Base-by-base conservation (phyloP, 2,888 invertebrate genomes). In the Philhelius pedissequus region DNA sequence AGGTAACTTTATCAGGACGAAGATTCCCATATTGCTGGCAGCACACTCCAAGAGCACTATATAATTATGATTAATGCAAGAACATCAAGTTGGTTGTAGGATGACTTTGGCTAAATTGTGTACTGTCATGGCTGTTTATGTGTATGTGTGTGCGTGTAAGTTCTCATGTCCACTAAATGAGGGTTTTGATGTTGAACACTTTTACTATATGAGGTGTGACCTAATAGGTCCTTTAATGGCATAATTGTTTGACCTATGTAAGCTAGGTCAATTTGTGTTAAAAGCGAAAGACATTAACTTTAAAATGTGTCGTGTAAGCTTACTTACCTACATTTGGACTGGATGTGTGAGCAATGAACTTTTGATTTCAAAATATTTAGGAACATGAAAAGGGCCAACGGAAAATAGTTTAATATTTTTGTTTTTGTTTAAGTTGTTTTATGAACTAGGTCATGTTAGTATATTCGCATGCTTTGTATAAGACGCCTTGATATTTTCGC, bases 61-160 rank as follows among this genome's bases (percentile, higher is more conserved):
- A 52, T 84, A 79, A 84, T 84, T 84, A 79, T 84, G 83, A 79
- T 84, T 77, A 79, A 84, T 84, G 79, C 75, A 60, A 66, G 43
- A 52, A 70, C 79, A 52, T 52, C 52, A 58, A 60, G 66, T 62
- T 83, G 73, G 20, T 48, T 56, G 48, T 38, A 27, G n/a, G n/a
- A 38, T 58, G 58, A 38, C 38, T 58, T 58, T 43, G 62, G 43
- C 27, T 18, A 43, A 62, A 50, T 22, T 35, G 32, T 43, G 20
- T 62, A 11, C 15, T 58, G 38, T 38, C 20, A 43, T 40, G 38
- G 9, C 25, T 56, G 32, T n/a, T n/a, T n/a, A 30, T 11, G 11
- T 18, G 8, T 58, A 32, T 25, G 50, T 50, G 15, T 15, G 15
- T 45, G 22, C 18, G 27, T 56, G 56, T 35, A 30, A n/a, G 30